Percentiles rank a stretch among this genome's conserved stretches.
Conservation (phyloP, 2,888 invertebrate genomes). For the Drosophila prostipennis region DNA sequence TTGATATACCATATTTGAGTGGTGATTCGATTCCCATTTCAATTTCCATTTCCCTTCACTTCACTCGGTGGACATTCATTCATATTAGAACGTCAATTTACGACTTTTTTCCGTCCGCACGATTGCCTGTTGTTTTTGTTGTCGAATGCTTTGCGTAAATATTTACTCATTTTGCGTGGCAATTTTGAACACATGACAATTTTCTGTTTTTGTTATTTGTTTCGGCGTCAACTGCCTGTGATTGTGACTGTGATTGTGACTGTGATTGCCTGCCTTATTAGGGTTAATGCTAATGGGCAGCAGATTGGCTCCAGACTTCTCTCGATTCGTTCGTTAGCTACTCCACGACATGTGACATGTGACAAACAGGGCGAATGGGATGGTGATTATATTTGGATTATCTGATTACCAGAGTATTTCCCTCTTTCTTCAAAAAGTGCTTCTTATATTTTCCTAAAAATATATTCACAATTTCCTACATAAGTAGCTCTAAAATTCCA, state of each 20-base stretch:
- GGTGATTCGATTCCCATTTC: slow-evolving; percentile 2
- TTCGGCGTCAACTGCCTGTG: slow-evolving; percentile 18
- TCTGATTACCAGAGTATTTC: not conserved
- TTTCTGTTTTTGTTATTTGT: slow-evolving; percentile 29
- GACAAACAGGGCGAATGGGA: slow-evolving; percentile 2
- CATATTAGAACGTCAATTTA: slow-evolving; percentile 44
- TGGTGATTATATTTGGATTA: not conserved
- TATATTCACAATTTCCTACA: no score
- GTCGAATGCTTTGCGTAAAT: slow-evolving; percentile 62
- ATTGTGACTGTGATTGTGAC: slow-evolving; percentile 2
- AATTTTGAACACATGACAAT: slow-evolving; percentile 79
- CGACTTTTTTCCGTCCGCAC: slow-evolving; percentile 47
- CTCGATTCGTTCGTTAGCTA: slow-evolving; percentile 6
- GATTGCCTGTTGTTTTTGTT: slow-evolving; percentile 44
- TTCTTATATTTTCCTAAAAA: no score
- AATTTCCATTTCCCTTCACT: not conserved
- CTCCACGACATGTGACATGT: slow-evolving; percentile 7
- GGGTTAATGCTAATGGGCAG: slow-evolving; percentile 42
- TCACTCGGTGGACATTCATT: slow-evolving; percentile 17
- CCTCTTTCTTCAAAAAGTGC: no score
- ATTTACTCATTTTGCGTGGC: slow-evolving; percentile 74
- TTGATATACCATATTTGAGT: slow-evolving; percentile 15
- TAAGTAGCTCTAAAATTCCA: no score
- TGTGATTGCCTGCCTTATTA: slow-evolving; percentile 55
- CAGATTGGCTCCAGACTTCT: slow-evolving; percentile 16